Base-by-base conservation (phyloP, 2,888 invertebrate species). In the Limnephilus rhombicus region DNA sequence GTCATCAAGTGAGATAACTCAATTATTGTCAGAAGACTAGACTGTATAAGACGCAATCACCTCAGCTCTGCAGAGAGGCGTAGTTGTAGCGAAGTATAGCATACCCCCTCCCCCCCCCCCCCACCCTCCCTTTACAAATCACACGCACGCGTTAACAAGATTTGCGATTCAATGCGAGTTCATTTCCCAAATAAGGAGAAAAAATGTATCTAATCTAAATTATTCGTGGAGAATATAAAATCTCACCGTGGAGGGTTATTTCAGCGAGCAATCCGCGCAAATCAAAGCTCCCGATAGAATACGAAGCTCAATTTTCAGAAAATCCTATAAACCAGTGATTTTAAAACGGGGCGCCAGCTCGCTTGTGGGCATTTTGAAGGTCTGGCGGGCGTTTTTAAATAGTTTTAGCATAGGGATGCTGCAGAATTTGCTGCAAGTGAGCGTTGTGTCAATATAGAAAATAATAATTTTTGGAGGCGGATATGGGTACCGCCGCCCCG, bases 131-230 rank as follows among this genome's bases (percentile, higher is more conserved):
- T 86, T 83, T 29, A 45, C 86, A 86, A 86, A 86, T 86, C 45
- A 49, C 86, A 45, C 86, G 29, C 86, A 45, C 41, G 86, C 86
- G 86, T 45, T 86, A 86, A 86, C 86, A 49, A 86, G 86, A 45
- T 85, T 86, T n/a, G 85, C n/a, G 13, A 68, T 45, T 45, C 85
- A n/a, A 18, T n/a, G n/a, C 85, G 49, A 86, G 85, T 86, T 83
- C 83, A 37, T 83, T 83, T 83, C 83, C 37, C 83, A 34, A 83
- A 83, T 68, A 83, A 34, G 85, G 41, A 41, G 37, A 85, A 85
- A 24, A 86, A 49, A 29, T 29, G 86, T 41, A n/a, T 24, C 68
- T 68, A 86, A 86, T 86, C 86, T 29, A 45, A 86, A 86, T 86
- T 37, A 37, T 49, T 86, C 86, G 12, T 29, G 45, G 86, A 86